Percentiles rank a stretch among this genome's conserved stretches.
These are phyloP conservation scores for Syncerus caffer DNA, from an alignment of 2,797 vertebrate species.

Conservation along the genomic window DNA sequence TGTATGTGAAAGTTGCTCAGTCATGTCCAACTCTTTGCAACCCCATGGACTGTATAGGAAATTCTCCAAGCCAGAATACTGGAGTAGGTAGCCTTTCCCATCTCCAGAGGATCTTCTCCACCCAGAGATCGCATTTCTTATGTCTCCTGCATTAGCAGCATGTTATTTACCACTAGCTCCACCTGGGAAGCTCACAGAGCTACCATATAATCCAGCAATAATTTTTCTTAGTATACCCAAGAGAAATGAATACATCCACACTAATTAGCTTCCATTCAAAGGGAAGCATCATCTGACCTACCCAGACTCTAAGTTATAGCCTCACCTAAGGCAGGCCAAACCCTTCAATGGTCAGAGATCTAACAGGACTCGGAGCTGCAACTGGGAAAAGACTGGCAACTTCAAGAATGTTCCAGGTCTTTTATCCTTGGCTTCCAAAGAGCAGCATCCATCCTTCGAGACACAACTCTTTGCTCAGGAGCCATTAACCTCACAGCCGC, in stretches of 20 bases:
- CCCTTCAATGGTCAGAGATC: background rate
- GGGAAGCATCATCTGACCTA: accelerated
- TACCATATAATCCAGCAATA: background rate
- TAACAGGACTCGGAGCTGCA: background rate
- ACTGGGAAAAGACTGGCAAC: background rate
- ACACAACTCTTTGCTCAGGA: background rate
- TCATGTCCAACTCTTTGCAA: background rate
- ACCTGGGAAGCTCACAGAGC: background rate
- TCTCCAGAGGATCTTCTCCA: background rate
- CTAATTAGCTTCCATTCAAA: background rate
- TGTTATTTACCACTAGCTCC: background rate
- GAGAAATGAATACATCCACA: background rate
- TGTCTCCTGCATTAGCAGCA: background rate
- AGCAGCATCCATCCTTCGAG: background rate
- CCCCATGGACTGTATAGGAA: background rate
- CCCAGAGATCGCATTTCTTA: background rate
- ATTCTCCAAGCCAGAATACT: background rate
- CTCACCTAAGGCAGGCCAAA: background rate
- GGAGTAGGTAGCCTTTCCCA: background rate
- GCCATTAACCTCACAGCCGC: background rate
- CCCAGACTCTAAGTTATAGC: background rate
- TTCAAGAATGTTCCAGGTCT: background rate
- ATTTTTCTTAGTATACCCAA: too few species aligned
- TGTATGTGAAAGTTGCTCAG: background rate
- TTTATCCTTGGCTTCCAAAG: background rate